A percentile compares a stretch with the other conserved stretches of the same genome.
Conservation (phyloP, 2,113 vertebrate genomes). For the Mormoops blainvillei region DNA sequence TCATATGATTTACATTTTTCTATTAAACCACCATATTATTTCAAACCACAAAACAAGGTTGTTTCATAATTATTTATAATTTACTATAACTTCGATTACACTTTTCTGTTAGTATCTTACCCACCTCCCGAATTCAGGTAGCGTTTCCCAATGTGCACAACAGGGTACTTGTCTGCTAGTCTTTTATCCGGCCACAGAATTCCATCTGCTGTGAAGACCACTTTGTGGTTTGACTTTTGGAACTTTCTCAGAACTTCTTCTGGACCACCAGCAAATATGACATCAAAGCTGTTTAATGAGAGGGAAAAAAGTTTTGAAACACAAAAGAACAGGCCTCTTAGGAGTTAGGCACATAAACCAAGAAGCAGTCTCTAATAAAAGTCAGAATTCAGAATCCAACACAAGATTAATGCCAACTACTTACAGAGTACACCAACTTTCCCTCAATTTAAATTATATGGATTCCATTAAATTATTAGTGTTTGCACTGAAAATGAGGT, state of each 20-base stretch:
- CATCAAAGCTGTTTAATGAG: conserved; percentile 88
- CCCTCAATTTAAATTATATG: background rate
- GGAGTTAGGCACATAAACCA: background rate
- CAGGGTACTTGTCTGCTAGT: conserved; percentile 92
- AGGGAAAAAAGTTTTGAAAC: background rate
- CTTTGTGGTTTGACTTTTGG: conserved; percentile 90
- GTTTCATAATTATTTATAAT: background rate
- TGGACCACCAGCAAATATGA: conserved; percentile 93
- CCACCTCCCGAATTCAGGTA: conserved; percentile 97
- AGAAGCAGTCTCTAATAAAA: background rate
- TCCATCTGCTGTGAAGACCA: conserved; percentile 93
- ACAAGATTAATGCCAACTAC: background rate
- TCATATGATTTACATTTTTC: background rate
- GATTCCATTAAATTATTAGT: background rate
- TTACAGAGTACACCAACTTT: background rate
- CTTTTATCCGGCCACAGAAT: conserved; percentile 94
- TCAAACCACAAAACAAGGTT: background rate
- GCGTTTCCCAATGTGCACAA: conserved; percentile 91
- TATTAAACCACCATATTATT: background rate
- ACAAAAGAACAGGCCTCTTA: background rate
- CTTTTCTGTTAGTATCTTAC: conserved; percentile 36
- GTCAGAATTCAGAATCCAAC: background rate
- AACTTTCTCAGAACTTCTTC: conserved; percentile 95
- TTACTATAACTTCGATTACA: background rate
- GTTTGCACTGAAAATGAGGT: background rate